Conservation (phyloP, 1,140 invertebrate species). For the Brachionus calyciflorus region DNA sequence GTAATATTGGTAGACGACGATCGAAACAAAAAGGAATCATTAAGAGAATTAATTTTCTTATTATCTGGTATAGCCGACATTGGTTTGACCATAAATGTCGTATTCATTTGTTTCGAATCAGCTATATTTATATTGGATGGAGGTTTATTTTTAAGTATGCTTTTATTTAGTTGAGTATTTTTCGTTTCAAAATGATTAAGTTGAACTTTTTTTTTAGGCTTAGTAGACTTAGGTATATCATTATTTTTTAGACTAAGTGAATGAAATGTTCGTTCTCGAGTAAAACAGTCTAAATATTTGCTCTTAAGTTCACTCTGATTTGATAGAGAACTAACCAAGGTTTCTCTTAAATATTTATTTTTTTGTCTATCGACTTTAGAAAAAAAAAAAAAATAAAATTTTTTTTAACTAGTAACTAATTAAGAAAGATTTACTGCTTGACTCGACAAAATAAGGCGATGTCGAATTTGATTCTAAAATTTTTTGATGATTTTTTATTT, state of each 20-base stretch:
- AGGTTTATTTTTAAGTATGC: neutral
- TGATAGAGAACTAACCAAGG: constrained; percentile 6
- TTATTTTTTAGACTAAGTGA: neutral
- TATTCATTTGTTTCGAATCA: neutral
- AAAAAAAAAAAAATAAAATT: neutral
- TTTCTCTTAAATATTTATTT: constrained; percentile 35
- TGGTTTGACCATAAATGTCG: neutral
- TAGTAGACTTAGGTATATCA: neutral
- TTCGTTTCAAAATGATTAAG: neutral
- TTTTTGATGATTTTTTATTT: constrained; percentile 46
- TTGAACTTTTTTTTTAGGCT: neutral
- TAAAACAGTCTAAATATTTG: constrained; percentile 22
- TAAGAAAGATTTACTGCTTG: constrained; percentile 18
- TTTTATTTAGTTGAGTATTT: neutral
- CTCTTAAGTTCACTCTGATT: constrained; percentile 32
- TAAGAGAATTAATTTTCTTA: neutral
- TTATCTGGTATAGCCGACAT: constrained; percentile 10
- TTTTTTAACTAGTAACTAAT: no score
- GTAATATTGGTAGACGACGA: constrained; percentile 3
- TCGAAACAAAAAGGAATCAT: neutral
- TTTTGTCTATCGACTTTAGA: constrained; percentile 32
- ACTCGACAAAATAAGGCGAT: neutral
- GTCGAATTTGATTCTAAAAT: neutral
- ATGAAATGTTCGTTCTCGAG: neutral
- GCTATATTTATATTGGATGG: neutral